These are phyloP conservation scores for Heteromurus nitidus DNA, from an alignment of 2,888 invertebrate genomes.

Conservation along the genomic window DNA sequence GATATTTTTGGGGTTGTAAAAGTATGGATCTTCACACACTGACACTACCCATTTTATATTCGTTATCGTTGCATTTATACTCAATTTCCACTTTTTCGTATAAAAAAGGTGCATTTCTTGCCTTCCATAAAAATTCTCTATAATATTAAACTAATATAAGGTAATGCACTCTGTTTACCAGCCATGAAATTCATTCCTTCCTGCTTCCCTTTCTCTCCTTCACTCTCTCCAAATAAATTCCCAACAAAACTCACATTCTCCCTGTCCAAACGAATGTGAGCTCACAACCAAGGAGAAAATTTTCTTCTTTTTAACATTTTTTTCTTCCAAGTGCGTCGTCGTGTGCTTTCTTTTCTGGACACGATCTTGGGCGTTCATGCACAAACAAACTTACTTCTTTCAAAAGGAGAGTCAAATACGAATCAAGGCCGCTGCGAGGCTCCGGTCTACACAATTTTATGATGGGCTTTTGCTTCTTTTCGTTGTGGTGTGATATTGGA, in stretches of 20 bases:
- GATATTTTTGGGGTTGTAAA: not conserved
- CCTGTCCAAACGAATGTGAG: conserved; percentile 15
- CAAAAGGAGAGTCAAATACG: not conserved
- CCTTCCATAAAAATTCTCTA: not conserved
- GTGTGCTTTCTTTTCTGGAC: not conserved
- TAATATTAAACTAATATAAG: conserved; percentile 27
- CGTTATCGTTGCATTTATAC: not conserved
- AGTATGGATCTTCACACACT: not conserved
- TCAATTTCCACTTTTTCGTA: not conserved
- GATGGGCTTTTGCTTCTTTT: not conserved
- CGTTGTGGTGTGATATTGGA: not conserved
- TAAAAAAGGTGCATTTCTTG: not conserved
- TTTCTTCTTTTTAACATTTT: not conserved
- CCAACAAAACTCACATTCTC: conserved; percentile 26
- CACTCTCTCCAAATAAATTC: conserved; percentile 22
- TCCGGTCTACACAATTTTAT: not conserved
- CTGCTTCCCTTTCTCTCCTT: not conserved
- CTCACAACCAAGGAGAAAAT: not conserved
- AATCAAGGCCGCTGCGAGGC: not conserved
- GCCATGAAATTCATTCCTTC: too few relatives aligned
- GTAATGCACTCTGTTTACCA: not conserved
- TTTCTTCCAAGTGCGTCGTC: too few relatives aligned
- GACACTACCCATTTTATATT: not conserved
- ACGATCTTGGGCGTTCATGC: conserved; percentile 15
- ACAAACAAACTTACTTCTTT: conserved; percentile 25